Conservation (phyloP, 2,888 invertebrate genomes). For the Chloroclysta siterata region DNA sequence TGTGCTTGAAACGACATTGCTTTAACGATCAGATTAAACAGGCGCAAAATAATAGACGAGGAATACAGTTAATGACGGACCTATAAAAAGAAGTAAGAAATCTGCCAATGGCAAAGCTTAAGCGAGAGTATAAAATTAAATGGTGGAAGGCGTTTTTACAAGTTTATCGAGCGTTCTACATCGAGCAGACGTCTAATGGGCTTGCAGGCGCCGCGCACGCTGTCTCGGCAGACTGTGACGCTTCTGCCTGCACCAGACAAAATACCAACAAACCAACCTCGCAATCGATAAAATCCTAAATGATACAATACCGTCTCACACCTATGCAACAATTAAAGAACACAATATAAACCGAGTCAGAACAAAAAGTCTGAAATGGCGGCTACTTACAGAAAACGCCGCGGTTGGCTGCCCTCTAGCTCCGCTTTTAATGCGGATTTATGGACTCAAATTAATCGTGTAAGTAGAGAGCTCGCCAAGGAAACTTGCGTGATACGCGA, state of each 20-base stretch:
- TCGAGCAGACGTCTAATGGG: constrained; percentile 81
- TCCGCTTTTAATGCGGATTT: constrained; percentile 82
- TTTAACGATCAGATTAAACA: constrained; percentile 65
- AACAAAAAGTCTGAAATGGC: constrained; percentile 73
- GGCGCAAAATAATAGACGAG: constrained; percentile 69
- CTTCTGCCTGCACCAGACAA: constrained; percentile 53
- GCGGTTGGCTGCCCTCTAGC: constrained; percentile 73
- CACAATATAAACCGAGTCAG: constrained; percentile 59
- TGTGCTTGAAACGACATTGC: constrained; percentile 54
- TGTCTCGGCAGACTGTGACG: constrained; percentile 73
- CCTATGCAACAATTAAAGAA: constrained; percentile 59
- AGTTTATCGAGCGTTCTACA: constrained; percentile 84
- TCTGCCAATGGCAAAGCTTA: constrained; percentile 82
- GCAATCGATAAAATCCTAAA: constrained; percentile 60
- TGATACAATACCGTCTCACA: constrained; percentile 42
- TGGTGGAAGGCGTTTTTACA: constrained; percentile 83
- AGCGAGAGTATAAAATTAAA: constrained; percentile 83
- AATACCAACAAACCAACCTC: constrained; percentile 56
- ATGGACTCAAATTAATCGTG: constrained; percentile 84
- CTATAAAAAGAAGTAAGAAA: constrained; percentile 76
- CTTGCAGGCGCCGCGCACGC: constrained; percentile 79
- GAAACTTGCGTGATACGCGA: constrained; percentile 81
- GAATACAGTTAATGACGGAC: constrained; percentile 76
- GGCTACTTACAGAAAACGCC: constrained; percentile 71
- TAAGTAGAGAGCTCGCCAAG: constrained; percentile 75